Evolutionary conservation across 1,140 invertebrate genomes (phyloP), one percentile per base, ranked within the genome.

Genomic region (Pogonomyrmex californicus): DNA sequence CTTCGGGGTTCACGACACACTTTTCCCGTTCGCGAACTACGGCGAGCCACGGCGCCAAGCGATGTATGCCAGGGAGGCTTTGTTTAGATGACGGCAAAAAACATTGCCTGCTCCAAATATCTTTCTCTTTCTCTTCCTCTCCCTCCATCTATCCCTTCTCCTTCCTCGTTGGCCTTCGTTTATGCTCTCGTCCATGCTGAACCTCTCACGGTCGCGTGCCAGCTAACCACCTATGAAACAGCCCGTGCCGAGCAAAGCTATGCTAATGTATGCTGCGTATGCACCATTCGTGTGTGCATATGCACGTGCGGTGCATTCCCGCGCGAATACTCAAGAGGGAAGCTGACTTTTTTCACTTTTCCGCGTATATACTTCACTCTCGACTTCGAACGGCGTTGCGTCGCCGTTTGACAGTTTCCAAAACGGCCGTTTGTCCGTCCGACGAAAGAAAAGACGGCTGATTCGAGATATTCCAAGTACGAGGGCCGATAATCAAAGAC

Each of bases 261-360:
- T 91, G 91, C 89, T 92, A 92, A 92, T 92, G 79, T 89, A 90
- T 88, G 86, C 89, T 85, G 89, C 87, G 88, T 91, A 88, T 88
- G 78, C 78, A 81, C 44, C 88, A 62, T 81, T 62, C 73, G 78
- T 76, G 71, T 85, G 81, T 85, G 81, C 33, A 60, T 87, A 85
- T 87, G 86, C 82, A 85, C 82, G 82, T 85, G 81, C 81, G 58
- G 17, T 73, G 86, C 86, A 87, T 85, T 85, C 81, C 70, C 62
- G 41, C 41, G 86, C 77, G 49, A 71, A 82, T 49, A 82, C 85
- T 36, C 49, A 23, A 60, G 30, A 60, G 38, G 38, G 77, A 56
- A 17, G 30, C 58, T 49, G 63, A 12, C 36, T 54, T 58, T 54
- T 75, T 62, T 38, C 47, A 62, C 17, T 58, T 78, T 54, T 66